phyloP scores from a whole-genome alignment of 2,888 invertebrate genomes.

The Rambutsinella grinnellia region DNA sequence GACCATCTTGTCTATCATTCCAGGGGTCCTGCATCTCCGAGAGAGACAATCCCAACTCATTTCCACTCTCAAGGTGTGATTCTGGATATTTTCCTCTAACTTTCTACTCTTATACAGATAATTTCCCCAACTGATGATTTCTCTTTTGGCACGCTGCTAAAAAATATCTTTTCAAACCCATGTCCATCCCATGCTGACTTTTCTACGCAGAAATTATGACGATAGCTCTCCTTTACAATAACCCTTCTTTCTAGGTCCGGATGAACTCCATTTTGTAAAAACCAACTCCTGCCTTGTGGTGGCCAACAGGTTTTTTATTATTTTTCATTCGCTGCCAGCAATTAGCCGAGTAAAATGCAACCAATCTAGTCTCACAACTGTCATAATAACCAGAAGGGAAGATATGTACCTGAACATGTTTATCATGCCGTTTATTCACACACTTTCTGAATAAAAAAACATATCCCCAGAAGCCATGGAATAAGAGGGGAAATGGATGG shows the following conservation, averaged over 20 bases:
- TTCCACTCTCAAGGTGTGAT: not conserved
- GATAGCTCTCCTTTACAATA: too few relatives aligned
- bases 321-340: constrained; percentile 52
- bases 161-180: too few relatives aligned
- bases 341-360: constrained; percentile 51
- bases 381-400: constrained; percentile 43
- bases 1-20: constrained; percentile 54
- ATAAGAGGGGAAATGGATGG: not conserved
- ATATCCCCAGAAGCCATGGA: not conserved
- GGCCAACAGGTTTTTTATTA: constrained; percentile 48
- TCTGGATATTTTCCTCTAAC: not conserved
- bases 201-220: too few relatives aligned
- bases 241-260: too few relatives aligned
- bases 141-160: too few relatives aligned
- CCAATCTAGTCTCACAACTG: constrained; percentile 51
- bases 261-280: not conserved
- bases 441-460: constrained; percentile 20
- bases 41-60: not conserved
- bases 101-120: too few relatives aligned
- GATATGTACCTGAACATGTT: constrained; percentile 7
- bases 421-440: constrained; percentile 45
- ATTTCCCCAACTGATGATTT: too few relatives aligned
- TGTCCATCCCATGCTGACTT: too few relatives aligned
- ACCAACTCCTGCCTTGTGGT: constrained; percentile 16
- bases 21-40: constrained; percentile 45